phyloP scores from a whole-genome alignment of 2,113 vertebrate genomes.

The Ictidomys tridecemlineatus region DNA sequence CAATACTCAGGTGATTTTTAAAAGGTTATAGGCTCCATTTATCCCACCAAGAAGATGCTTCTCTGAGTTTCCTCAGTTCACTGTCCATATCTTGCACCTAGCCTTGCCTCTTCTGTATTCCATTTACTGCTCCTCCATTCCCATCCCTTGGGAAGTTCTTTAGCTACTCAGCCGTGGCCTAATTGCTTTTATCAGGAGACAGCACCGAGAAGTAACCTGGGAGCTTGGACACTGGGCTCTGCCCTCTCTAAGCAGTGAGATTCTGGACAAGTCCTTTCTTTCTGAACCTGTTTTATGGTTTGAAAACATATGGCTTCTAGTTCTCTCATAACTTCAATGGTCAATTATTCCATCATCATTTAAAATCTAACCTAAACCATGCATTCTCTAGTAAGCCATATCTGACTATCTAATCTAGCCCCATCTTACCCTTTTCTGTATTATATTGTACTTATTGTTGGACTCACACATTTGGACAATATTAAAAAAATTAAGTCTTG shows the following conservation, averaged over 20 bases:
- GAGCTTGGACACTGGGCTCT: background rate
- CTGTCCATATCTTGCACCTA: background rate
- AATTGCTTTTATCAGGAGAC: background rate
- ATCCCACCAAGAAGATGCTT: background rate
- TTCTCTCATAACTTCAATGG: constrained; percentile 22
- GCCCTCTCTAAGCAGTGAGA: background rate
- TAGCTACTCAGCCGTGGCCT: background rate
- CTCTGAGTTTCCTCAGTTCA: background rate
- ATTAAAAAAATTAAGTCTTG: constrained; percentile 27
- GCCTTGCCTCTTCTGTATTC: background rate
- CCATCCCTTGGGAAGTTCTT: background rate
- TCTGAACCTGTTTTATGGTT: constrained; percentile 6
- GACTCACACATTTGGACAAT: background rate
- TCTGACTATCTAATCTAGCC: background rate
- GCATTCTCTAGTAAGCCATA: background rate
- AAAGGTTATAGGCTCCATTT: constrained; percentile 30
- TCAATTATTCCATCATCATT: background rate
- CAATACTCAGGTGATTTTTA: constrained; percentile 17
- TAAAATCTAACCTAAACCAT: background rate
- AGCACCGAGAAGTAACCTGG: background rate
- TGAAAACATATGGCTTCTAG: background rate
- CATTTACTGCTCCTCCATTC: background rate
- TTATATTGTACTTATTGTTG: background rate
- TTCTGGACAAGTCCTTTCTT: background rate
- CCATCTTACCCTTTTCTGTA: background rate